phyloP scores from a whole-genome alignment of 2,113 vertebrate genomes.

The Equus przewalskii region DNA sequence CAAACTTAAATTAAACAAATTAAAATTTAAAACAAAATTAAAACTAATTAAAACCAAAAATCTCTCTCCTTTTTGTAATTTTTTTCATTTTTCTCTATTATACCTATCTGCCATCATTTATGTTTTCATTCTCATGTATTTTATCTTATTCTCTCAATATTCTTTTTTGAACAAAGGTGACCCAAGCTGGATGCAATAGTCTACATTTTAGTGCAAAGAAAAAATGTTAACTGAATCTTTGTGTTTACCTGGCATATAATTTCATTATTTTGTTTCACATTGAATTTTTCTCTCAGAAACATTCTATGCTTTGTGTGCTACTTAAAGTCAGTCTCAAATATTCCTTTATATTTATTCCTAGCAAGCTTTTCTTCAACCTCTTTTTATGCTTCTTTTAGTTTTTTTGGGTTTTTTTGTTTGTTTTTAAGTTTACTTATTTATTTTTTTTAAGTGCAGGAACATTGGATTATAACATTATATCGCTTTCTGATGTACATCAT shows the following conservation, averaged over 20 bases:
- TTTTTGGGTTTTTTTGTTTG: not conserved
- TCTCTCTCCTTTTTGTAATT: not conserved
- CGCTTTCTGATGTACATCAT: too few relatives aligned
- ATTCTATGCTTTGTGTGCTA: not conserved
- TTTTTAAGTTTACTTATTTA: too few relatives aligned
- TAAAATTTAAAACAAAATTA: too few relatives aligned
- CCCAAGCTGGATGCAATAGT: not conserved
- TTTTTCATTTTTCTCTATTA: not conserved
- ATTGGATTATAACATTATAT: too few relatives aligned
- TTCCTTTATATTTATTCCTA: not conserved
- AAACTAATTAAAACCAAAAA: not conserved
- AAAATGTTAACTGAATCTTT: not conserved
- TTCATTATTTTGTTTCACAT: not conserved
- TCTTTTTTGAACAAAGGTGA: not conserved
- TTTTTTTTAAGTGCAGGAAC: too few relatives aligned
- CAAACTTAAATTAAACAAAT: too few relatives aligned
- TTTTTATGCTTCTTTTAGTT: not conserved
- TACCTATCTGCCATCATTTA: not conserved
- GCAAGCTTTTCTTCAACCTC: not conserved
- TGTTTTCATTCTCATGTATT: not conserved
- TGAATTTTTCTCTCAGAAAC: not conserved
- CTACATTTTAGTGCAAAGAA: not conserved
- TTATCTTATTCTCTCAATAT: not conserved
- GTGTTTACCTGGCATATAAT: not conserved
- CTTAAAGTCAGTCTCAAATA: not conserved